A percentile compares a stretch with the other conserved stretches of the same genome.
Conservation (phyloP, 2,797 vertebrate genomes). For the Urocyon cinereoargenteus region DNA sequence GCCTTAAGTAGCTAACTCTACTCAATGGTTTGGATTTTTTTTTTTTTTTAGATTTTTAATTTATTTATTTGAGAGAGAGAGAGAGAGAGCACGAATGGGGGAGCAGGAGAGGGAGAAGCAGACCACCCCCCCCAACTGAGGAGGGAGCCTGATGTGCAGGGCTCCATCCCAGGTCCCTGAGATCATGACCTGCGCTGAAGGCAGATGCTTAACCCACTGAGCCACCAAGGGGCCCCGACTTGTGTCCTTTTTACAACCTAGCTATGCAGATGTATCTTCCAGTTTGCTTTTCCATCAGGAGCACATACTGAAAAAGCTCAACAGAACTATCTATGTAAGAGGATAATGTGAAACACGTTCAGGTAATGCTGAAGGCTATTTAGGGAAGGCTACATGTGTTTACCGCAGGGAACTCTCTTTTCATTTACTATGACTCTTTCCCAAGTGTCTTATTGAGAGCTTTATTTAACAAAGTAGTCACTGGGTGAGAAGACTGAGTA, state of each 20-base stretch:
- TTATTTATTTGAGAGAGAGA: too few species aligned
- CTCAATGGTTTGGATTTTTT: background rate
- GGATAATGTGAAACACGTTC: background rate
- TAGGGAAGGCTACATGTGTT: background rate
- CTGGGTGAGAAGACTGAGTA: background rate
- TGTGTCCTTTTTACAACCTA: background rate
- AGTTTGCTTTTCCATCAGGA: background rate
- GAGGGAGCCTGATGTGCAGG: too few species aligned
- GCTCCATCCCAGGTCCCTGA: too few species aligned
- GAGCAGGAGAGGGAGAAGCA: too few species aligned
- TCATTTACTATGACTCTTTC: background rate
- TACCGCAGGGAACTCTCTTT: background rate
- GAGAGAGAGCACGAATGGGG: too few species aligned
- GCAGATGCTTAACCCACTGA: too few species aligned
- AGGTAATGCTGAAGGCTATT: background rate
- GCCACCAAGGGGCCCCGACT: too few species aligned
- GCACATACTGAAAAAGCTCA: conserved; percentile 28
- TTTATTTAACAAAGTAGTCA: conserved; percentile 23
- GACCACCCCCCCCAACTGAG: too few species aligned
- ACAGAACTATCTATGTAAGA: background rate
- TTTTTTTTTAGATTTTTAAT: too few species aligned
- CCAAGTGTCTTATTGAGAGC: background rate
- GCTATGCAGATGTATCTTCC: background rate
- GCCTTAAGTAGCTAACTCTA: background rate
- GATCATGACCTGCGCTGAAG: too few species aligned